Base-by-base conservation (phyloP, 2,113 vertebrate genomes). In the Stigmatopora argus region DNA sequence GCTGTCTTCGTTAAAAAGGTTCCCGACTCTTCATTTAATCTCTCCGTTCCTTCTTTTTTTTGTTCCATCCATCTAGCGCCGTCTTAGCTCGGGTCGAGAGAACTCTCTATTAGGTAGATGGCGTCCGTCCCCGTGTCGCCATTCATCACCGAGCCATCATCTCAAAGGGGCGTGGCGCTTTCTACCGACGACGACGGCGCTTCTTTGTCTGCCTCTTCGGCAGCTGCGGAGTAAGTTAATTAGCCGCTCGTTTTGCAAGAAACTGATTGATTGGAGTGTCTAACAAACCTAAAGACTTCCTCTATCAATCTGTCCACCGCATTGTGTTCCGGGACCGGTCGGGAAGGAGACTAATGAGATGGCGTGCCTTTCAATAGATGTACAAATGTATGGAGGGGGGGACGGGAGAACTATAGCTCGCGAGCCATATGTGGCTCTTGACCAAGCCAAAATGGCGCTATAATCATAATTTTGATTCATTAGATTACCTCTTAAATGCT, bases 151-250 rank as follows among this genome's bases (percentile, higher is more conserved):
- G 64, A 62, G 81, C 73, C 69, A 65, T 82, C 83, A 81, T 83
- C 75, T 84, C 76, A 66, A 72, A 75, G 85, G 74, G 77, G 70
- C 61, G 59, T 65, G 44, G 58, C 60, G 47, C 71, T 56, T 53
- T 19, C 56, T 31, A 35, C 53, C 61, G 35, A 3, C 52, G 67
- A 62, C 73, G 26, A 31, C 51, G 15, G 65, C 52, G 3, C 49
- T 71, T 74, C 62, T 48, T 65, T 69, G 53, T 41, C 15, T 21
- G 63, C 65, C 48, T 51, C 9, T 78, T 80, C 75, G 13, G 76
- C 83, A 85, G 85, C 86, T 87, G 85, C 81, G 80, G 80, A 83
- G 82, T 89, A 87, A 89, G 89, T 91, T 91, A 88, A 91, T 92
- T 90, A 89, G 78, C 81, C 51, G 76, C 79, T 83, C 83, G 83